These are phyloP conservation scores for Lordiphosa andalusiaca DNA, from an alignment of 2,888 invertebrate species.

Conservation along the genomic window DNA sequence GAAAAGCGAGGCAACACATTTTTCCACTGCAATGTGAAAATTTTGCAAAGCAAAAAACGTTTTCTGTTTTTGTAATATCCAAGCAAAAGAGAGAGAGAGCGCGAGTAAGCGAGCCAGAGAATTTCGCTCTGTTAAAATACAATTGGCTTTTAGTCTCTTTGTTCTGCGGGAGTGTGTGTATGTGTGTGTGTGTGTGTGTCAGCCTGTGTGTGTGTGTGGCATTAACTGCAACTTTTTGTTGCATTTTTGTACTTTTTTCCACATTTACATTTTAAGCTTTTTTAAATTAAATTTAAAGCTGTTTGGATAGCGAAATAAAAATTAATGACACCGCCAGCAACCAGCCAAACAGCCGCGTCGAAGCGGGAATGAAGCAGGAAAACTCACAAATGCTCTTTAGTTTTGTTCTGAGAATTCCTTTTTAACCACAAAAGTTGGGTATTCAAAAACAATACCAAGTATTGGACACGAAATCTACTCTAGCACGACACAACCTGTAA, in stretches of 20 bases:
- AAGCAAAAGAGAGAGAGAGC: slow-evolving; percentile 1
- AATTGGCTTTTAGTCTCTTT: slow-evolving; percentile 47
- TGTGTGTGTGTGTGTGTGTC: background rate
- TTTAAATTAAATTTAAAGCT: slow-evolving; percentile 21
- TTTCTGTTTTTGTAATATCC: background rate
- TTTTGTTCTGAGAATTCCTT: too few relatives aligned
- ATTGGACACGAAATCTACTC: too few relatives aligned
- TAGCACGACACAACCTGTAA: too few relatives aligned
- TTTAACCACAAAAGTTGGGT: too few relatives aligned
- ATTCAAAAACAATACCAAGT: too few relatives aligned
- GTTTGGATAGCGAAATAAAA: slow-evolving; percentile 3
- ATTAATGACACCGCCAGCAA: slow-evolving; percentile 4
- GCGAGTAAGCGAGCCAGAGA: slow-evolving; percentile 4
- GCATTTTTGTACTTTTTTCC: slow-evolving; percentile 21
- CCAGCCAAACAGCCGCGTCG: background rate
- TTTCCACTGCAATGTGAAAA: slow-evolving; percentile 11
- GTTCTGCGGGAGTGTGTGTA: slow-evolving; percentile 4
- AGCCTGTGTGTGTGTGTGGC: background rate
- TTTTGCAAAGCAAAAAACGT: background rate
- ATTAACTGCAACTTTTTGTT: slow-evolving; percentile 38
- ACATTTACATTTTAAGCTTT: slow-evolving; percentile 19
- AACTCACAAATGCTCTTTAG: too few relatives aligned
- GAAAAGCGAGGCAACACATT: slow-evolving; percentile 12
- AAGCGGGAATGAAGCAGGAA: too few relatives aligned
- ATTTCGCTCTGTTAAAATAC: slow-evolving; percentile 46